phyloP scores from a whole-genome alignment of 2,888 invertebrate genomes.

The Chloromyia formosa region DNA sequence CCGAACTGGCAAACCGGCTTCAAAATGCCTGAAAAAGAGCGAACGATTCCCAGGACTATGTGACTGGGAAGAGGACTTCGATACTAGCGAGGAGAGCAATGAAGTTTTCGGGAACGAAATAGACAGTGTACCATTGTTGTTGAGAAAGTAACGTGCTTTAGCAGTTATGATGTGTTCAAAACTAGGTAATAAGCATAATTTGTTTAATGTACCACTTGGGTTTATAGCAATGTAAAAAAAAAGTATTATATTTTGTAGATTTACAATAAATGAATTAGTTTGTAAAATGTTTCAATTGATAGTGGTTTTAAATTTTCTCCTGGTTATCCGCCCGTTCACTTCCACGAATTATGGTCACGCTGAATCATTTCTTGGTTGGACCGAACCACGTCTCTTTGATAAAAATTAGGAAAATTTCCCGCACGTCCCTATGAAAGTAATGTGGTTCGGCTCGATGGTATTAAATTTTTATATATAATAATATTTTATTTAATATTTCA shows the following conservation, averaged over 20 bases:
- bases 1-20: slow-evolving; percentile 55
- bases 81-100: slow-evolving; percentile 55
- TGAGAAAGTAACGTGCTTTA: slow-evolving; percentile 14
- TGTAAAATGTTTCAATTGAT: too few relatives aligned
- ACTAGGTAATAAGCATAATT: too few relatives aligned
- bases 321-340: too few relatives aligned
- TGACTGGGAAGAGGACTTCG: slow-evolving; percentile 57
- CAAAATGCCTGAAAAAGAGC: slow-evolving; percentile 56
- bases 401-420: too few relatives aligned
- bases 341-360: too few relatives aligned
- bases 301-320: too few relatives aligned
- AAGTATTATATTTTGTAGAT: slow-evolving; percentile 8
- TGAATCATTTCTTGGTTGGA: too few relatives aligned
- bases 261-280: neutral
- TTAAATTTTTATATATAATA: too few relatives aligned
- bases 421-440: too few relatives aligned
- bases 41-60: slow-evolving; percentile 57
- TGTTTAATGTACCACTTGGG: slow-evolving; percentile 1
- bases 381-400: too few relatives aligned
- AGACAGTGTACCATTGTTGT: slow-evolving; percentile 47
- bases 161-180: neutral
- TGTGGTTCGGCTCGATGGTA: too few relatives aligned
- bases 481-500: too few relatives aligned
- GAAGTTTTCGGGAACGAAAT: slow-evolving; percentile 53
- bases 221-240: slow-evolving; percentile 21